Conservation (phyloP, 2,888 invertebrate species). For the Dinocampus coccinellae region DNA sequence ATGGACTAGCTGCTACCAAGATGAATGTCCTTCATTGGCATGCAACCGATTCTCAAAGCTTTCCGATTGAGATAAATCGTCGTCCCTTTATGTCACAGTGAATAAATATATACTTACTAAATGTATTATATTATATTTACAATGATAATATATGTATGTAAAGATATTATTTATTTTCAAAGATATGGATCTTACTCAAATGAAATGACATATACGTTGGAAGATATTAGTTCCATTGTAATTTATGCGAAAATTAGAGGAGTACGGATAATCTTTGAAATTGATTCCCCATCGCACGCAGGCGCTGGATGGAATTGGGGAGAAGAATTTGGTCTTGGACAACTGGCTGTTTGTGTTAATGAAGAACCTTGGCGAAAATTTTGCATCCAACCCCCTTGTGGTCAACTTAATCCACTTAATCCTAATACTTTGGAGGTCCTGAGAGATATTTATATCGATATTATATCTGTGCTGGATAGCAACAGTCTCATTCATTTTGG, state of each 20-base stretch:
- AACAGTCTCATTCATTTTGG: conserved; percentile 84
- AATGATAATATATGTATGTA: background rate
- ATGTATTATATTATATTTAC: background rate
- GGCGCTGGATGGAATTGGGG: conserved; percentile 90
- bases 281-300: conserved; percentile 90
- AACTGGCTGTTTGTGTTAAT: conserved; percentile 78
- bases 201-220: conserved; percentile 77
- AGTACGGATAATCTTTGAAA: conserved; percentile 87
- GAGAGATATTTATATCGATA: conserved; percentile 78
- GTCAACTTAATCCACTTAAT: conserved; percentile 86
- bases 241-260: conserved; percentile 85
- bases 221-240: conserved; percentile 78
- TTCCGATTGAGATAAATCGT: conserved; percentile 84
- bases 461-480: conserved; percentile 73
- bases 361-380: conserved; percentile 78
- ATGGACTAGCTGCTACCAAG: conserved; percentile 90
- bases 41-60: conserved; percentile 91
- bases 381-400: conserved; percentile 88
- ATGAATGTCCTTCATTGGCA: conserved; percentile 96
- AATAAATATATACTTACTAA: conserved; percentile 29
- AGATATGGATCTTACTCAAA: conserved; percentile 83
- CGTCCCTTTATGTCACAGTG: conserved; percentile 77
- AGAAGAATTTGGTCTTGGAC: conserved; percentile 72
- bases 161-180: background rate
- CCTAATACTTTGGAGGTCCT: conserved; percentile 78